Percentiles rank a stretch among this genome's conserved stretches.
phyloP scores from a whole-genome alignment of 2,113 vertebrate genomes.

The Erythrolamprus reginae region DNA sequence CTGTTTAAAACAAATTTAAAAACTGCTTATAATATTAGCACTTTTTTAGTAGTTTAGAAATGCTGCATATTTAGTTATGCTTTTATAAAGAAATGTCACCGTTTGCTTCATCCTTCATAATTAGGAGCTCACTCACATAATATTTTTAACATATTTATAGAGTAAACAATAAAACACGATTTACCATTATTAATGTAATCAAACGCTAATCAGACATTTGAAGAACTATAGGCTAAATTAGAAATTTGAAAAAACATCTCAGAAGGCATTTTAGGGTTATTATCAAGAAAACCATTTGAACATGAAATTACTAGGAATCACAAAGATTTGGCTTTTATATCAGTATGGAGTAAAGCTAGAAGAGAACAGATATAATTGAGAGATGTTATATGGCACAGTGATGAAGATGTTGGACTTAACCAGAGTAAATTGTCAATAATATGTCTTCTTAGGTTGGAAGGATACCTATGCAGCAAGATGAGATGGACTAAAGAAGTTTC shows the following conservation, averaged over 20 bases:
- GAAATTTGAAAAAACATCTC: not conserved
- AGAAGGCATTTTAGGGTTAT: not conserved
- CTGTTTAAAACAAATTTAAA: conserved; percentile 47
- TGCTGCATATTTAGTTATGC: not conserved
- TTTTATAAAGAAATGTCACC: conserved; percentile 2
- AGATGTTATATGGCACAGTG: not conserved
- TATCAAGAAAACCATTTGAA: not conserved
- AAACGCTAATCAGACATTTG: not conserved
- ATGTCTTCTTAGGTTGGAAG: not conserved
- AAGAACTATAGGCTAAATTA: not conserved
- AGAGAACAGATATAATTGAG: not conserved
- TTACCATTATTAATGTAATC: not conserved
- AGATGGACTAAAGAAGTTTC: not conserved
- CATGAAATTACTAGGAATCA: not conserved
- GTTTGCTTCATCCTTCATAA: not conserved
- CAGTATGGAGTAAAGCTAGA: not conserved
- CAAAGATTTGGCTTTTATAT: not conserved
- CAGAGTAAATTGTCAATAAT: not conserved
- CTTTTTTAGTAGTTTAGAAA: not conserved
- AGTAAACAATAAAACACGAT: not conserved
- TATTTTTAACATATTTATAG: not conserved
- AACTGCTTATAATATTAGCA: not conserved
- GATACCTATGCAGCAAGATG: not conserved
- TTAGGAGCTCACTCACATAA: not conserved
- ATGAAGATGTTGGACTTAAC: not conserved